These are phyloP conservation scores for Phocoena sinus DNA, from an alignment of 2,113 vertebrate genomes.

Conservation along the genomic window DNA sequence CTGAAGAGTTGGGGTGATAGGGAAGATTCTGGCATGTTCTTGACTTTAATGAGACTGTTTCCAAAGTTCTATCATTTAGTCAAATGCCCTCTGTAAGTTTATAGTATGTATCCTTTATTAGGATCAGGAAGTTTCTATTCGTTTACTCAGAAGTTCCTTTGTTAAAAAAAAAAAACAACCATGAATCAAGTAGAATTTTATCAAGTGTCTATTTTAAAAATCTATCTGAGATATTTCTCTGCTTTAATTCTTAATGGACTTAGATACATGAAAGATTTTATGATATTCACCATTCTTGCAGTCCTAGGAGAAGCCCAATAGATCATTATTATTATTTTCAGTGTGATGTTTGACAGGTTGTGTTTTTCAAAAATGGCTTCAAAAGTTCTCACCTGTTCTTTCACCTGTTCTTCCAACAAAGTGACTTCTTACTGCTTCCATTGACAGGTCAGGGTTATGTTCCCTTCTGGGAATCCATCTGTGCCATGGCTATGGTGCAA, in stretches of 20 bases:
- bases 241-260: background rate
- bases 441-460: accelerated
- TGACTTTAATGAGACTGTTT: background rate
- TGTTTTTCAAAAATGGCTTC: background rate
- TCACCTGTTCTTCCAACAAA: background rate
- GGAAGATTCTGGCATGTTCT: background rate
- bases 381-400: background rate
- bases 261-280: background rate
- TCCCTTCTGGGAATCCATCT: background rate
- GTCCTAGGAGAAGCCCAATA: background rate
- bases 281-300: background rate
- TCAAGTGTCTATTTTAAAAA: background rate
- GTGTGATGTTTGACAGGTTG: background rate
- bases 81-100: background rate
- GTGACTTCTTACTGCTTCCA: background rate
- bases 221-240: background rate
- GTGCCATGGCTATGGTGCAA: background rate
- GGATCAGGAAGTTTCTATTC: background rate
- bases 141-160: background rate
- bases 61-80: background rate
- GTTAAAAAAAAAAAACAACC: background rate
- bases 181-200: background rate
- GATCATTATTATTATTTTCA: background rate
- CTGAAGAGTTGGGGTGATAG: accelerated
- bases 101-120: background rate